Evolutionary conservation across 2,113 vertebrate species (phyloP), one percentile per base, ranked within the genome.

Genomic region (Todiramphus chloris): DNA sequence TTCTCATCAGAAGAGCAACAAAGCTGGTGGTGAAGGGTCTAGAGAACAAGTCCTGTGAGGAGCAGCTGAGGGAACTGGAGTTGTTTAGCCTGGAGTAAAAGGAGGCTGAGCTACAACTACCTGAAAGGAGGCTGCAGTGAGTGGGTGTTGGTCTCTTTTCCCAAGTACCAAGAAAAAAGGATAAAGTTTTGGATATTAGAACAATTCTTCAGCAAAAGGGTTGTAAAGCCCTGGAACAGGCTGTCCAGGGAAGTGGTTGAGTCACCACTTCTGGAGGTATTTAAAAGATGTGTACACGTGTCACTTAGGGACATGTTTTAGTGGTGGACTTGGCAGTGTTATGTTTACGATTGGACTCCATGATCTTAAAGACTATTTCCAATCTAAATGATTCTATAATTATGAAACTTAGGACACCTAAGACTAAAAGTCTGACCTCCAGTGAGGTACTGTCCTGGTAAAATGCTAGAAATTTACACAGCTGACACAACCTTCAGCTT

Each of bases 151-250:
- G 15, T 16, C 31, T 31, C 41, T 60, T 60, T 6, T 66, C 13
- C 3, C 8, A 7, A 13, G 14, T 27, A 20, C 12, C 17, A 16
- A 46, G 14, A 0, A 0, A 6, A 9, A 64, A 39, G 3, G 3
- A 46, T 10, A 7, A 74, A 8, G 10, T 44, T 78, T 14, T 43
- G 16, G 10, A 11, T 50, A n/a, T 53, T 7, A 19, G 13, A 13
- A 53, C 11, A 53, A 5, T 17, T 48, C 9, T 76, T 48, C 5
- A 60, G 6, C 0, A 1, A 69, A 44, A 24, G 25, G 0, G 5
- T 37, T 46, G 2, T 21, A 17, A 79, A 21, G 18, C 25, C 16
- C 5, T 31, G 33, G 15, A 74, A 30, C 2, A 69, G 48, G 28
- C 35, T 69, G 13, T 21, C 39, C 16, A 37, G 31, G 30, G 37